Base-by-base conservation (phyloP, 2,113 vertebrate species). In the Callospermophilus lateralis region DNA sequence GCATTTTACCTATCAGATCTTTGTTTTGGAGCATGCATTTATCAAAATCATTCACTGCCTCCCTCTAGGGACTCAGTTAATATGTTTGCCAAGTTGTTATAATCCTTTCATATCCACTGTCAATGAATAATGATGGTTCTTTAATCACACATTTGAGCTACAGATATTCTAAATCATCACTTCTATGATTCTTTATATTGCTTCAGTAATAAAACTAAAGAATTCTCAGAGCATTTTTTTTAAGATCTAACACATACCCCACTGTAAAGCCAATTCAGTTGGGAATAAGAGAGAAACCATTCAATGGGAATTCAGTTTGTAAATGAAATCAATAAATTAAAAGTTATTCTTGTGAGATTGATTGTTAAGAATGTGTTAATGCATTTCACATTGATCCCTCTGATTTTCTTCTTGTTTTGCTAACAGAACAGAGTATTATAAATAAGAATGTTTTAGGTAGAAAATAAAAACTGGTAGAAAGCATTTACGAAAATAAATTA, bases 131-230 rank as follows among this genome's bases (percentile, higher is more conserved):
- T 90, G 90, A 96, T 96, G 32, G 39, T 97, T 94, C 89, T 95
- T 70, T 97, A 97, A 97, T 97, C 97, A 98, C 37, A 90, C 97
- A 68, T 77, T 97, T 96, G 79, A 94, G 42, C 65, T 97, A 3
- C 53, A 97, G 84, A 58, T 95, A 45, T 87, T 81, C 30, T 93
- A 96, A 67, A 74, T 91, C 32, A 61, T 79, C 39, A 81, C 45
- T 34, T 72, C 53, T 45, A 22, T 9, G 11, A 81, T 67, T 92
- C 12, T n/a, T 87, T 79, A 87, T 3, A 67, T 94, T 58, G 20
- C 37, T 19, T 73, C 70, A 55, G 28, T 37, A 93, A 42, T 79
- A 89, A 76, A 94, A 93, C 48, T 73, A 76, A 94, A 58, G 26
- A 93, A 51, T 42, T 90, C 39, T 1, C 6, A 74, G 73, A 13